These are phyloP conservation scores for Cylloceria caligata DNA, from an alignment of 2,888 invertebrate genomes.

Conservation along the genomic window DNA sequence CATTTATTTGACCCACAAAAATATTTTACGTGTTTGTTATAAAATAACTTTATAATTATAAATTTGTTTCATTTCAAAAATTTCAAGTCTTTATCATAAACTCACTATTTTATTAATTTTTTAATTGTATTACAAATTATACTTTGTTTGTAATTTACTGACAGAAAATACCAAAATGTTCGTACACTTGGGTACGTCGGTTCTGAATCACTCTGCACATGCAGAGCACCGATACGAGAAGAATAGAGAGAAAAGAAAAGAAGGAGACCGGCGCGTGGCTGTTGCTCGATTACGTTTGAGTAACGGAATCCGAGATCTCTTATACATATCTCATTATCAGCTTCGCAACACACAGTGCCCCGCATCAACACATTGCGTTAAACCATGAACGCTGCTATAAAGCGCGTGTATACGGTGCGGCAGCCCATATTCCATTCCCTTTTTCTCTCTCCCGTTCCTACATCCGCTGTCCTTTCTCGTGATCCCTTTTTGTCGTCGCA, in stretches of 20 bases:
- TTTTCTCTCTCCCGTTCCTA: background rate
- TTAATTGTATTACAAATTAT: too few species aligned
- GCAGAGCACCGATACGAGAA: background rate
- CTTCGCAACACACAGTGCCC: background rate
- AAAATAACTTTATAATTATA: too few species aligned
- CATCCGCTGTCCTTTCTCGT: conserved; percentile 4
- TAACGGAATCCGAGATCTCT: conserved; percentile 20
- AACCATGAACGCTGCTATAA: background rate
- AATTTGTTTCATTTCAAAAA: too few species aligned
- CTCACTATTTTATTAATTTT: too few species aligned
- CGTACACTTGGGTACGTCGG: too few species aligned
- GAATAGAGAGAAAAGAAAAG: background rate
- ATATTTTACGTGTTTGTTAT: too few species aligned
- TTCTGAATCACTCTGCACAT: background rate
- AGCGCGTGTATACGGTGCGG: background rate
- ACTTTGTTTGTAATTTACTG: too few species aligned
- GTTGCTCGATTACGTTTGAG: background rate
- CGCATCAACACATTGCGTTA: conserved; percentile 1
- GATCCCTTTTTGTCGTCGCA: conserved; percentile 19
- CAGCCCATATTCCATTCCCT: background rate
- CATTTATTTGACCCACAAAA: too few species aligned
- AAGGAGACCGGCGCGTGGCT: background rate
- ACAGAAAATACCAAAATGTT: too few species aligned
- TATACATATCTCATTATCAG: conserved; percentile 28
- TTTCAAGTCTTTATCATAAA: too few species aligned